These are phyloP conservation scores for Gerris buenoi DNA, from an alignment of 1,140 invertebrate species.

Conservation along the genomic window DNA sequence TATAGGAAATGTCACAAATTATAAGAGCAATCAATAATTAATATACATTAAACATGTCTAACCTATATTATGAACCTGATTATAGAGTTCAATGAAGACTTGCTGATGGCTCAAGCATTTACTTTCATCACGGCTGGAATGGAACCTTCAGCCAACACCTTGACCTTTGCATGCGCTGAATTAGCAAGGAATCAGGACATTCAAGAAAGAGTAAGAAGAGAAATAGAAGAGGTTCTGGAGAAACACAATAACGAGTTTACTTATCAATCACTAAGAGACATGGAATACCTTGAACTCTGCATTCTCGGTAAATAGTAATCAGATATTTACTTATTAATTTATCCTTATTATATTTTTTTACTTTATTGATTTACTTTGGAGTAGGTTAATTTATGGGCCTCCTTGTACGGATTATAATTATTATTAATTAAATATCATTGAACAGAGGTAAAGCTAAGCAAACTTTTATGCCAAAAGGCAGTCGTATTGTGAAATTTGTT, in stretches of 20 bases:
- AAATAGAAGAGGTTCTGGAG: constrained; percentile 34
- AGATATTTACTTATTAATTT: too few species aligned
- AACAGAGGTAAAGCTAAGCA: too few species aligned
- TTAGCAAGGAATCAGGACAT: constrained; percentile 40
- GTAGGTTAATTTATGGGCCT: too few species aligned
- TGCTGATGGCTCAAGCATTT: constrained; percentile 24
- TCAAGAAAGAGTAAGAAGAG: constrained; percentile 40
- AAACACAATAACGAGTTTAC: constrained; percentile 27
- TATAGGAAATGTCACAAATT: too few species aligned
- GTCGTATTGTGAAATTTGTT: not conserved
- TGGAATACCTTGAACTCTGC: constrained; percentile 12
- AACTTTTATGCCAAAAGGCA: too few species aligned
- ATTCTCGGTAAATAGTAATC: not conserved
- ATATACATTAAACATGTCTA: too few species aligned
- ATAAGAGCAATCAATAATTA: too few species aligned
- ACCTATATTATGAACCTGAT: not conserved
- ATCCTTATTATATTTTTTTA: not conserved
- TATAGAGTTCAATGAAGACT: constrained; percentile 23
- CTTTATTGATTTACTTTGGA: too few species aligned
- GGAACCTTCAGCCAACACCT: constrained; percentile 40
- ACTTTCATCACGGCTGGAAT: constrained; percentile 35
- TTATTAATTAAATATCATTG: too few species aligned
- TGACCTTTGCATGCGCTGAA: constrained; percentile 37
- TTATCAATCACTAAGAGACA: constrained; percentile 18
- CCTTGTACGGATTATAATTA: too few species aligned